Conservation (phyloP, 2,888 invertebrate species). For the Theristus sp. region DNA sequence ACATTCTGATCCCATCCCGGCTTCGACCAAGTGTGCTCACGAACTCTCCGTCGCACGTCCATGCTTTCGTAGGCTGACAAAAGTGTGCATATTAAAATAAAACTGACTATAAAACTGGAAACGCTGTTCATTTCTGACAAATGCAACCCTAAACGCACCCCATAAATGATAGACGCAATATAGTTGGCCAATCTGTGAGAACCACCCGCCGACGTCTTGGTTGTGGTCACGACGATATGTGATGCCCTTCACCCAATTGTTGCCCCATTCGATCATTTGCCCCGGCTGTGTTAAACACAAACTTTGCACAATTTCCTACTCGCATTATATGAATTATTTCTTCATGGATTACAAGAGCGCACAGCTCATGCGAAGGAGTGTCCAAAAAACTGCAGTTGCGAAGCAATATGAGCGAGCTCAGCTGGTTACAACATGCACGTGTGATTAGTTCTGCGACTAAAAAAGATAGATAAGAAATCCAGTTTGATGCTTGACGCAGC, state of each 20-base stretch:
- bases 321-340: not conserved
- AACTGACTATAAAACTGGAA: not conserved
- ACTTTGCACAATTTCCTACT: not conserved
- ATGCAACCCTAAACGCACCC: conserved; percentile 53
- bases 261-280: conserved; percentile 99
- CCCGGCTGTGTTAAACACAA: conserved; percentile 49
- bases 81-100: not conserved
- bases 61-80: conserved; percentile 70
- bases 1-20: conserved; percentile 99
- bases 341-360: too few species aligned
- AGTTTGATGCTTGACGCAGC: too few species aligned
- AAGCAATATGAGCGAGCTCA: too few species aligned
- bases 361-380: too few species aligned
- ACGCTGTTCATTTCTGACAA: conserved; percentile 8
- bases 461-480: too few species aligned
- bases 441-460: too few species aligned
- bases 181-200: conserved; percentile 85
- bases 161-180: conserved; percentile 97
- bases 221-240: conserved; percentile 70
- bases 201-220: conserved; percentile 91
- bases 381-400: too few species aligned
- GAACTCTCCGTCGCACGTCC: conserved; percentile 72
- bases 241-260: conserved; percentile 52
- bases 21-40: conserved; percentile 87
- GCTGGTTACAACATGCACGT: too few species aligned